Percentiles rank a stretch among this genome's conserved stretches.
These are phyloP conservation scores for Fratercula arctica DNA, from an alignment of 2,797 vertebrate genomes.

Conservation along the genomic window DNA sequence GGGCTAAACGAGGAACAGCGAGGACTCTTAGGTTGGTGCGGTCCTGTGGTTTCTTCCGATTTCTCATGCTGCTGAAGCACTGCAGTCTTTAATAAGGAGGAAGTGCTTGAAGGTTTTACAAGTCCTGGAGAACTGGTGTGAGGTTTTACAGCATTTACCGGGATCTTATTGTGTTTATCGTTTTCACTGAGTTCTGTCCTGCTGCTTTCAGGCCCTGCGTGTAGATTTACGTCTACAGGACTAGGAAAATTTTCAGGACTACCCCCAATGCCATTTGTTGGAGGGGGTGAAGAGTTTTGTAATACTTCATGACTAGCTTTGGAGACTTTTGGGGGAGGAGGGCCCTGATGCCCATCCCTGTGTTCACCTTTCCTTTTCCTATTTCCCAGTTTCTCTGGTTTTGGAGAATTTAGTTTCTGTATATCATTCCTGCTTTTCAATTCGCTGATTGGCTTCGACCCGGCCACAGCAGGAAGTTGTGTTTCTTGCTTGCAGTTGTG, in stretches of 20 bases:
- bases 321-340: conserved; percentile 80
- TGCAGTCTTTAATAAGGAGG: conserved; percentile 82
- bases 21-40: conserved; percentile 79
- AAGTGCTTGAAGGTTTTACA: conserved; percentile 81
- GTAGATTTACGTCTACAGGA: conserved; percentile 73
- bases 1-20: conserved; percentile 81
- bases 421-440: conserved; percentile 89
- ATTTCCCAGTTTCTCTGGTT: conserved; percentile 80
- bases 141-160: conserved; percentile 85
- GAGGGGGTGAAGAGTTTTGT: conserved; percentile 83
- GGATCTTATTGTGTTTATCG: conserved; percentile 89
- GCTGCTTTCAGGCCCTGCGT: conserved; percentile 75
- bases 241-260: conserved; percentile 87
- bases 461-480: conserved; percentile 62
- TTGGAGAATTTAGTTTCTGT: conserved; percentile 84
- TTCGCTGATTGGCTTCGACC: conserved; percentile 83
- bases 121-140: conserved; percentile 85
- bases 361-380: conserved; percentile 84
- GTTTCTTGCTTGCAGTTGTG: conserved; percentile 88
- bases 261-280: conserved; percentile 83
- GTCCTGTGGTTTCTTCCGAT: conserved; percentile 75
- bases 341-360: conserved; percentile 80
- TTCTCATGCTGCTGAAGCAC: conserved; percentile 85
- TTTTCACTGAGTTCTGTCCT: conserved; percentile 87
- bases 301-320: conserved; percentile 83